Conservation (phyloP, 2,797 vertebrate genomes). For the Anguilla megastoma region DNA sequence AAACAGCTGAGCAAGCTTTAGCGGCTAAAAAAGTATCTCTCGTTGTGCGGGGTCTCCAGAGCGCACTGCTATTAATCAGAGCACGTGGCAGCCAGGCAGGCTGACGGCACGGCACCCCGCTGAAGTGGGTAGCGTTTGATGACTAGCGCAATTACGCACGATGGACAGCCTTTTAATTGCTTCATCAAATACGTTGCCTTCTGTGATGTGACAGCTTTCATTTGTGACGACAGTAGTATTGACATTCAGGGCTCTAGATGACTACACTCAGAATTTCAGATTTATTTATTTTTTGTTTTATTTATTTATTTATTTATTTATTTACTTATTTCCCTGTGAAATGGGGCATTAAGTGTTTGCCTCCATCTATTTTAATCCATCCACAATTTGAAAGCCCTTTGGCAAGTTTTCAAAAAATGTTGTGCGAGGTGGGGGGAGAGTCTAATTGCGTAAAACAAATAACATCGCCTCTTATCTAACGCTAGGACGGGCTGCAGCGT, state of each 20-base stretch:
- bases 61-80: slow-evolving; percentile 21
- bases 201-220: background rate
- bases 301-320: background rate
- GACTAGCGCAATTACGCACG: background rate
- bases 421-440: background rate
- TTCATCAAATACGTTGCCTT: slow-evolving; percentile 21
- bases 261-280: background rate
- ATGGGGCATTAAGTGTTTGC: background rate
- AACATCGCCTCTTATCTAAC: background rate
- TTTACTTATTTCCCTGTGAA: background rate
- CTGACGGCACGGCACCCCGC: background rate
- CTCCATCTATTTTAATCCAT: background rate
- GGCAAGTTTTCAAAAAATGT: background rate
- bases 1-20: slow-evolving; percentile 23
- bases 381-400: background rate
- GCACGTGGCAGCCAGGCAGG: background rate
- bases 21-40: slow-evolving; percentile 9
- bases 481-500: background rate
- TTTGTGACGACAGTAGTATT: background rate
- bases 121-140: background rate
- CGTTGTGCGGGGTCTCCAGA: background rate
- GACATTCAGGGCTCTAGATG: background rate
- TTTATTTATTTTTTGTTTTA: background rate
- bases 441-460: background rate
- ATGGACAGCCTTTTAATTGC: slow-evolving; percentile 21